Percentiles rank a stretch among this genome's conserved stretches.
Conservation (phyloP, 2,797 vertebrate species). For the Sebastes melanostomus region DNA sequence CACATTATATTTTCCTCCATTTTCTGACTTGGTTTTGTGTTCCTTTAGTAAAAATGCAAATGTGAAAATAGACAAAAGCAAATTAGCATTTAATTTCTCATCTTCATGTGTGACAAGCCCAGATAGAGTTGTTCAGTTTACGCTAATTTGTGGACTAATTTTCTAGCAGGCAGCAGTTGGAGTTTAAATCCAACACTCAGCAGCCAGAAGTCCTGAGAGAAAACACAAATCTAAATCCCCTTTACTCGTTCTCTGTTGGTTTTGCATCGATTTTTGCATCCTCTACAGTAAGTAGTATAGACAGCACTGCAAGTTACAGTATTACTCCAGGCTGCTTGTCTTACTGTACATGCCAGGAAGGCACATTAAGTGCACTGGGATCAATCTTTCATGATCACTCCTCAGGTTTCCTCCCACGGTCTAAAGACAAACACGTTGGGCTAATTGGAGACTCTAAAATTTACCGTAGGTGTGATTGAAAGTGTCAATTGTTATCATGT, state of each 20-base stretch:
- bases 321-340: conserved; percentile 2
- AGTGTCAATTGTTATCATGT: not conserved
- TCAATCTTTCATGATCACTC: conserved; percentile 9
- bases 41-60: not conserved
- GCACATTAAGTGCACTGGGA: conserved; percentile 7
- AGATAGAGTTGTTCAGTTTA: not conserved
- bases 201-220: not conserved
- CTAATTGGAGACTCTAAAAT: not conserved
- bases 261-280: not conserved
- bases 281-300: not conserved
- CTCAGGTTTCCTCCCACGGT: conserved; percentile 21
- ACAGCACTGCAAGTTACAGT: not conserved
- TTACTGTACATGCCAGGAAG: conserved; percentile 25
- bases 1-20: not conserved
- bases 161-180: not conserved
- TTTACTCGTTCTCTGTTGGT: not conserved
- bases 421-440: not conserved
- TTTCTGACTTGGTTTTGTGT: not conserved
- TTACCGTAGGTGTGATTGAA: not conserved
- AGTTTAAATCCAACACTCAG: conserved; percentile 11
- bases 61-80: not conserved
- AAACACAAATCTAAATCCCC: conserved; percentile 4
- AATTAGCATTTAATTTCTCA: not conserved
- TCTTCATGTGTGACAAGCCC: not conserved
- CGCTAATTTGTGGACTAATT: conserved; percentile 1